Conservation (phyloP, 1,140 invertebrate genomes). For the Calliopsis andreniformis region DNA sequence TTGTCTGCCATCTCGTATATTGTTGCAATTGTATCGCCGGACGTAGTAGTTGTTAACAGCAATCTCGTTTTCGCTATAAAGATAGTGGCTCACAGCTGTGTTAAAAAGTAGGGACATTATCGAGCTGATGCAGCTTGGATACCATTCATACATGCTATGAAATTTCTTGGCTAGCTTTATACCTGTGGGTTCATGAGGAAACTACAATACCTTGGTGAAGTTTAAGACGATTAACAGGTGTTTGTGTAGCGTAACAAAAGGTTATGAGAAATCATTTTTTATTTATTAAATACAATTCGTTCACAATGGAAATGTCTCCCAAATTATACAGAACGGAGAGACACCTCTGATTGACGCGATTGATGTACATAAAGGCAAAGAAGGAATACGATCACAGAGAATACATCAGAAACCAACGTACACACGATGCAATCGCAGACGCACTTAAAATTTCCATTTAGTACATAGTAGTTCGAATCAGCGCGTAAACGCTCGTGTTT, state of each 20-base stretch:
- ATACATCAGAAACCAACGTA: constrained; percentile 26
- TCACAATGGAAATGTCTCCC: no score
- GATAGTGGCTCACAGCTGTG: not conserved
- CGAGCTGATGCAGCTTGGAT: not conserved
- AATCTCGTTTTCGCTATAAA: not conserved
- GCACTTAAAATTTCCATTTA: constrained; percentile 72
- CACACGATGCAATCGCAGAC: constrained; percentile 47
- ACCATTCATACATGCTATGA: not conserved
- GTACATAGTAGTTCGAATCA: constrained; percentile 54
- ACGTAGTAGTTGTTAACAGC: not conserved
- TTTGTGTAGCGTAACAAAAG: no score
- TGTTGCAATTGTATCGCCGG: not conserved
- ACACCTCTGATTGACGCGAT: constrained; percentile 43
- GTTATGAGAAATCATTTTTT: no score
- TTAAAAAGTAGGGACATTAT: not conserved
- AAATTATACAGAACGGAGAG: constrained; percentile 39
- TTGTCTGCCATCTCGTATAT: not conserved
- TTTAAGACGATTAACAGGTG: no score
- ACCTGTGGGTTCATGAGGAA: no score
- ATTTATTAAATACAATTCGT: no score
- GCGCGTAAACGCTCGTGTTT: constrained; percentile 43
- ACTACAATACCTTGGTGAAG: no score
- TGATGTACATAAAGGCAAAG: constrained; percentile 27
- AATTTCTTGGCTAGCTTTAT: not conserved
- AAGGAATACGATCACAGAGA: constrained; percentile 36